Evolutionary conservation across 1,140 invertebrate species (phyloP).

Genomic region (Littorina saxatilis): DNA sequence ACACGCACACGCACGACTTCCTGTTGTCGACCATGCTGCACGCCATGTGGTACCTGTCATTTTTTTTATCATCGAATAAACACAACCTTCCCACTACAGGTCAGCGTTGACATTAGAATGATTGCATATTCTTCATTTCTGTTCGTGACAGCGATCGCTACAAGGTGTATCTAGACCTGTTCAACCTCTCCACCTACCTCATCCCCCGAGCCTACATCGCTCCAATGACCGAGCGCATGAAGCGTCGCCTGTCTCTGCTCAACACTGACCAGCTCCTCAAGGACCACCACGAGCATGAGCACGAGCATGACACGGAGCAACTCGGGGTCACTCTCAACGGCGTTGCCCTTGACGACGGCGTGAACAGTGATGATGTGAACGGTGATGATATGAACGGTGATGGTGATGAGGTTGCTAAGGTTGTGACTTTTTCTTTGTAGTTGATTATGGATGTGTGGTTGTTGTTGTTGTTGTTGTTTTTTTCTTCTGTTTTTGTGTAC

Average conservation of each 20-base stretch:
- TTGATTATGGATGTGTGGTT: neutral
- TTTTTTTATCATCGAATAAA: too few relatives aligned
- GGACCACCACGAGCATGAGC: conserved; percentile 31
- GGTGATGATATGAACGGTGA: neutral
- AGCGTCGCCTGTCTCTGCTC: conserved; percentile 66
- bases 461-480: too few relatives aligned
- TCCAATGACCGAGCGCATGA: conserved; percentile 87
- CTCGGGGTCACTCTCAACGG: neutral
- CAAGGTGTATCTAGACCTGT: conserved; percentile 98
- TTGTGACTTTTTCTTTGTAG: neutral
- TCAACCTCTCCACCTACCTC: conserved; percentile 97
- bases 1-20: too few relatives aligned
- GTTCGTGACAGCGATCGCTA: conserved; percentile 99
- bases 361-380: neutral
- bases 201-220: conserved; percentile 95
- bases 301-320: conserved; percentile 9
- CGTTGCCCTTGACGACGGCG: neutral
- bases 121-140: too few relatives aligned
- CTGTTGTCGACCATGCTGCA: too few relatives aligned
- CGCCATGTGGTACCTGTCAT: too few relatives aligned
- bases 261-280: conserved; percentile 44
- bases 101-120: too few relatives aligned
- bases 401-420: too few relatives aligned
- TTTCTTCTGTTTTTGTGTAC: neutral
- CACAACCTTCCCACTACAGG: too few relatives aligned